Evolutionary conservation across 2,113 vertebrate species (phyloP), one percentile per base, ranked within the genome.

Genomic region (Sciurus niger): DNA sequence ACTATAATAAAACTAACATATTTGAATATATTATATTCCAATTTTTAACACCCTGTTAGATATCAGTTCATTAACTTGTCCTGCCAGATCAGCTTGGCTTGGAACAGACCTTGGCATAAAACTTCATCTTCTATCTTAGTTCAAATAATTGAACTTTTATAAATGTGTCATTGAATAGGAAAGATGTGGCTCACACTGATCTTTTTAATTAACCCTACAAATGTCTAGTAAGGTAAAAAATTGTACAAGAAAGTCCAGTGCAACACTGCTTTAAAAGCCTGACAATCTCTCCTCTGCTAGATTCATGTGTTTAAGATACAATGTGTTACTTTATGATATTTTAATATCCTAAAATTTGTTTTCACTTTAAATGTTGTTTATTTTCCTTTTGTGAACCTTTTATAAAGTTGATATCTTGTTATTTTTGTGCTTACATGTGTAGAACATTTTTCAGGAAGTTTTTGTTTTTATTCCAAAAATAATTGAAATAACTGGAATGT

Each of bases 161-260:
- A 85, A 90, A 84, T 63, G 28, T 84, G 22, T 63, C 43, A 87
- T 79, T 87, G 63, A 87, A 79, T 95, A 70, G 22, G 40, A 92
- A 74, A 79, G 30, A 40, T 92, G 48, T 84, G 48, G 32, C 18
- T 89, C 74, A 60, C 10, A 6, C 34, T 60, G 30, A 18, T 82
- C 46, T 88, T 67, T 93, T 68, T 51, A 82, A 74, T 90, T 55
- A 72, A 70, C 3, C 4, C 20, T 92, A n/a, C 51, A 95, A 94
- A 86, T 30, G 16, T 68, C 20, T 84, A n/a, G 34, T 58, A 91
- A 78, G 18, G 9, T n/a, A 73, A 58, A 73, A 58, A 95, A 77
- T 32, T 74, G 22, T 70, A 17, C 32, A n/a, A 93, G 1, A 6
- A 88, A 70, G 20, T 14, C 68, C 6, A 83, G 9, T 8, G 1